Conservation (phyloP, 2,113 vertebrate genomes). For the Nipponia nippon region DNA sequence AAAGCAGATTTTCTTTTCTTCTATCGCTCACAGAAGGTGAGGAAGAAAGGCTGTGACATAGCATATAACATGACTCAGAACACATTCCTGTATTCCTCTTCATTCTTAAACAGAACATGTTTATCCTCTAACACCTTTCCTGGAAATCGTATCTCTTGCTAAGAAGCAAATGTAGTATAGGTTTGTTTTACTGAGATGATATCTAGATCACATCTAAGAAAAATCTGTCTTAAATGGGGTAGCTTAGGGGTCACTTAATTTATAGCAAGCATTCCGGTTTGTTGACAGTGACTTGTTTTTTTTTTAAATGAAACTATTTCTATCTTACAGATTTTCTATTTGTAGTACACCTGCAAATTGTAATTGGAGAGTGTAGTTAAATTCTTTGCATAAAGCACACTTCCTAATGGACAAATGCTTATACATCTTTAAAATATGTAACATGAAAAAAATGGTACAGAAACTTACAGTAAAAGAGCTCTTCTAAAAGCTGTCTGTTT, state of each 20-base stretch:
- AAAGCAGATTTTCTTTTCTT: background rate
- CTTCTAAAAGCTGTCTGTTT: background rate
- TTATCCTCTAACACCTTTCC: background rate
- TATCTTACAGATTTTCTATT: background rate
- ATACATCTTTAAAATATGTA: background rate
- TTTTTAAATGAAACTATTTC: background rate
- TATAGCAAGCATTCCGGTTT: background rate
- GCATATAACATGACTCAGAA: background rate
- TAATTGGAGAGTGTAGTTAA: background rate
- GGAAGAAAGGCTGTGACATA: background rate
- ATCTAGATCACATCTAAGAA: background rate
- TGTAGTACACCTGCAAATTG: background rate
- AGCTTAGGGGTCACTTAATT: background rate
- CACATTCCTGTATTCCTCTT: background rate
- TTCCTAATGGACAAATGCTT: background rate
- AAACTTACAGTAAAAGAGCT: background rate
- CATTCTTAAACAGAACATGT: background rate
- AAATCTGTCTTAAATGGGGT: background rate
- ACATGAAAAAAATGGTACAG: background rate
- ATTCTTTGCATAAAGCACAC: background rate
- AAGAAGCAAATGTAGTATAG: background rate
- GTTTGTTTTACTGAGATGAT: background rate
- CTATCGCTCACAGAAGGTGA: background rate
- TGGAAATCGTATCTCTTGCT: background rate
- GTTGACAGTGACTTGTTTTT: background rate